Percentiles rank a stretch among this genome's conserved stretches.
These are phyloP conservation scores for Hoplodrina ambigua DNA, from an alignment of 2,888 invertebrate species.

Conservation along the genomic window DNA sequence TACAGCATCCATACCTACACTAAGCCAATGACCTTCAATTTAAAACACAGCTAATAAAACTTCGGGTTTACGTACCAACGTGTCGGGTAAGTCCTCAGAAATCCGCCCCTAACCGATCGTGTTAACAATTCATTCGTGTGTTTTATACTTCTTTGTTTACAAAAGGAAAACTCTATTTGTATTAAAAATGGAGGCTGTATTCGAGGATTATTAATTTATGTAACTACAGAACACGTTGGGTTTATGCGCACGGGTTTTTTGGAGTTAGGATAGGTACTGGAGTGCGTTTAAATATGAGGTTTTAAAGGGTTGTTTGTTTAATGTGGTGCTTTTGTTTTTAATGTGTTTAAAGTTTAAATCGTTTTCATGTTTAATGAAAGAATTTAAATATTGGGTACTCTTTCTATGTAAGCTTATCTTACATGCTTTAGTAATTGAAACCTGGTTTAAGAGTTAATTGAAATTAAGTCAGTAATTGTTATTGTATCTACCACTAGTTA, in stretches of 20 bases:
- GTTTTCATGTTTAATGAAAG: neutral
- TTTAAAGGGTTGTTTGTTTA: constrained; percentile 13
- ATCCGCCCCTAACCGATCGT: neutral
- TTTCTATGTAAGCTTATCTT: neutral
- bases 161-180: constrained; percentile 15
- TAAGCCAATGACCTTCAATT: constrained; percentile 11
- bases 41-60: constrained; percentile 31
- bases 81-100: neutral
- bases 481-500: too few species aligned
- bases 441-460: too few species aligned
- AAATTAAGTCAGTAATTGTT: too few species aligned
- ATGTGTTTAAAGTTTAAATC: neutral
- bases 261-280: neutral
- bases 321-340: constrained; percentile 15
- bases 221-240: constrained; percentile 1
- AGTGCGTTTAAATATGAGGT: neutral
- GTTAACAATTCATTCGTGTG: constrained; percentile 23
- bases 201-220: constrained; percentile 28
- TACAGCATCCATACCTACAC: neutral
- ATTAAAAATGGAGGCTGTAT: constrained; percentile 26
- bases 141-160: constrained; percentile 18
- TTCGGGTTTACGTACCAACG: constrained; percentile 3
- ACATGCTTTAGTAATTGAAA: neutral
- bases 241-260: neutral
- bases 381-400: neutral